These are phyloP conservation scores for Pantherophis guttatus DNA, from an alignment of 2,113 vertebrate genomes.

Conservation along the genomic window DNA sequence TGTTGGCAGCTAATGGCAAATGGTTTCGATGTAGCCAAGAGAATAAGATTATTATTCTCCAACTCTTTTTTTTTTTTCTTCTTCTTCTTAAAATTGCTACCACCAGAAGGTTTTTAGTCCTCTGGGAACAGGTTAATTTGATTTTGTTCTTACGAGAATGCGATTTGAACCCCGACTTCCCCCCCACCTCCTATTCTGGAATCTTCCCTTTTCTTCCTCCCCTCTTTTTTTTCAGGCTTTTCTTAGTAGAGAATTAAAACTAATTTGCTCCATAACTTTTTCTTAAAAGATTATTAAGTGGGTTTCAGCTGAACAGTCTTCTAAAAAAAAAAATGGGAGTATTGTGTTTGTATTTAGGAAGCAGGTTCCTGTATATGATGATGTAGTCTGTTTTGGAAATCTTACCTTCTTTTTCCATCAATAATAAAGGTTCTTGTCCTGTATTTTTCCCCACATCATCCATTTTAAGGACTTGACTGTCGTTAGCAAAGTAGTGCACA, in stretches of 20 bases:
- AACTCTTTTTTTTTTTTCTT: not conserved
- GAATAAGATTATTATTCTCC: not conserved
- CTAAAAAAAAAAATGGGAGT: not conserved
- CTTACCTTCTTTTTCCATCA: not conserved
- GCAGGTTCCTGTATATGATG: not conserved
- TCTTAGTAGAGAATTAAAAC: no score
- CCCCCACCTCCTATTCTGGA: not conserved
- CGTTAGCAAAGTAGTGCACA: not conserved
- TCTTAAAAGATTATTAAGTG: not conserved
- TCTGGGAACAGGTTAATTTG: not conserved
- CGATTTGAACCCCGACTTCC: not conserved
- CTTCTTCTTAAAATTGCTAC: not conserved
- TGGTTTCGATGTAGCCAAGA: slow-evolving; percentile 10
- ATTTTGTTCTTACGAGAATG: not conserved
- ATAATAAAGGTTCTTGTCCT: not conserved
- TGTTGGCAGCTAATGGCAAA: slow-evolving; percentile 8
- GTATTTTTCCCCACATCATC: not conserved
- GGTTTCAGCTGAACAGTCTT: not conserved
- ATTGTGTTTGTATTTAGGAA: not conserved
- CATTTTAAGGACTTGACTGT: slow-evolving; percentile 13
- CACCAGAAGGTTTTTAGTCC: not conserved
- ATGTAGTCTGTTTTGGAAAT: not conserved
- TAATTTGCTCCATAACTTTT: not conserved
- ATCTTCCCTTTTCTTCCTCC: not conserved
- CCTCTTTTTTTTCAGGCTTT: not conserved